A percentile compares a stretch with the other conserved stretches of the same genome.
phyloP scores from a whole-genome alignment of 1,140 invertebrate genomes.

The Aphelenchoides besseyi region DNA sequence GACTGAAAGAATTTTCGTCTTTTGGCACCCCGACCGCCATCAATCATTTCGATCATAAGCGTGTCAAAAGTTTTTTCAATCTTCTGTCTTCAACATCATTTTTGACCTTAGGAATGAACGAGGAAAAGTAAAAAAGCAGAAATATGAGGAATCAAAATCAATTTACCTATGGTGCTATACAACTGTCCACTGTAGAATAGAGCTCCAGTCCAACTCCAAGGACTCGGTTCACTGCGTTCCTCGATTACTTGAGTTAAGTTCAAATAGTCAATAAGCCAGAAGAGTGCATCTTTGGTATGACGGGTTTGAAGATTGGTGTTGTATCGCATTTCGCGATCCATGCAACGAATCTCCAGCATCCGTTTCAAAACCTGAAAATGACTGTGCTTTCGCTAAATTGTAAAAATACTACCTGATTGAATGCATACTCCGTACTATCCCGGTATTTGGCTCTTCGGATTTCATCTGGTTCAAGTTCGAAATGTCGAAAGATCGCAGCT shows the following conservation, averaged over 20 bases:
- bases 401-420: constrained; percentile 45
- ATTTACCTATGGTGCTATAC: constrained; percentile 59
- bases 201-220: constrained; percentile 58
- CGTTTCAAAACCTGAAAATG: constrained; percentile 39
- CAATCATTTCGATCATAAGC: background rate
- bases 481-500: constrained; percentile 47
- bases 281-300: constrained; percentile 56
- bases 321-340: constrained; percentile 10
- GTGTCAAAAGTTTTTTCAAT: background rate
- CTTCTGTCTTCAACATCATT: no score
- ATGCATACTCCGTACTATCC: constrained; percentile 50
- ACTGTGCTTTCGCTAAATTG: no score
- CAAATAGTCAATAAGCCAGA: constrained; percentile 57
- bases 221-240: constrained; percentile 35
- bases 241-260: constrained; percentile 55
- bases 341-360: constrained; percentile 51
- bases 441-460: constrained; percentile 38
- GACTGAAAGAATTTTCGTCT: no score
- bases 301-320: constrained; percentile 35
- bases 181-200: constrained; percentile 62
- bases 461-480: constrained; percentile 47
- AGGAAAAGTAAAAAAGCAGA: background rate
- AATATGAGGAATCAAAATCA: constrained; percentile 7
- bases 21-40: no score
- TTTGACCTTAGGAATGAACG: background rate